Conservation (phyloP, 1,140 invertebrate genomes). For the Drosophila quadrilineata region DNA sequence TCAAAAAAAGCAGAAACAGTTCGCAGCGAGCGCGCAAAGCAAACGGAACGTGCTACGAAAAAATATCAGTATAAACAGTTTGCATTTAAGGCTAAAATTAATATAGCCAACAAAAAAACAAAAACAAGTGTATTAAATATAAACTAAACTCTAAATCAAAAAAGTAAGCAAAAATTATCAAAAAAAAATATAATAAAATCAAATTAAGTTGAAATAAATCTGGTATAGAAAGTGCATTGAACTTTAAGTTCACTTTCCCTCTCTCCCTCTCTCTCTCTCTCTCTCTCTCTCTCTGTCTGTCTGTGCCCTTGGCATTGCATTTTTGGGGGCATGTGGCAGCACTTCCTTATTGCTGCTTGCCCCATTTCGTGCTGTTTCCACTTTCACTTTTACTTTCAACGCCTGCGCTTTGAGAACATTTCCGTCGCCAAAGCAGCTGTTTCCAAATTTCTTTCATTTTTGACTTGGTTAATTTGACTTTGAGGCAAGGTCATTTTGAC, state of each 20-base stretch:
- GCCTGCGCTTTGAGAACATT: constrained; percentile 57
- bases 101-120: constrained; percentile 45
- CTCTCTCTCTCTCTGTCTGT: too few relatives aligned
- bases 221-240: constrained; percentile 2
- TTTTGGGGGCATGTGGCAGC: background rate
- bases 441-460: constrained; percentile 14
- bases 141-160: constrained; percentile 18
- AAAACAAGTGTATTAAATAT: constrained; percentile 28
- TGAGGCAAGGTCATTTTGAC: constrained; percentile 60
- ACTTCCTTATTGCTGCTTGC: too few relatives aligned
- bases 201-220: constrained; percentile 6
- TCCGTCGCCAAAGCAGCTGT: constrained; percentile 49
- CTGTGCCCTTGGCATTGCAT: background rate
- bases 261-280: too few relatives aligned
- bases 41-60: constrained; percentile 71
- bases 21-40: constrained; percentile 64
- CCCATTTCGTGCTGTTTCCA: too few relatives aligned
- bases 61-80: too few relatives aligned
- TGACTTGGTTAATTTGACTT: constrained; percentile 57
- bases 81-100: constrained; percentile 37
- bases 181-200: background rate
- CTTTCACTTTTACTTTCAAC: constrained; percentile 35
- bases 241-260: too few relatives aligned
- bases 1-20: constrained; percentile 61
- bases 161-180: constrained; percentile 46